Evolutionary conservation across 2,888 invertebrate species (phyloP).

Genomic region (Cephus pulcher): DNA sequence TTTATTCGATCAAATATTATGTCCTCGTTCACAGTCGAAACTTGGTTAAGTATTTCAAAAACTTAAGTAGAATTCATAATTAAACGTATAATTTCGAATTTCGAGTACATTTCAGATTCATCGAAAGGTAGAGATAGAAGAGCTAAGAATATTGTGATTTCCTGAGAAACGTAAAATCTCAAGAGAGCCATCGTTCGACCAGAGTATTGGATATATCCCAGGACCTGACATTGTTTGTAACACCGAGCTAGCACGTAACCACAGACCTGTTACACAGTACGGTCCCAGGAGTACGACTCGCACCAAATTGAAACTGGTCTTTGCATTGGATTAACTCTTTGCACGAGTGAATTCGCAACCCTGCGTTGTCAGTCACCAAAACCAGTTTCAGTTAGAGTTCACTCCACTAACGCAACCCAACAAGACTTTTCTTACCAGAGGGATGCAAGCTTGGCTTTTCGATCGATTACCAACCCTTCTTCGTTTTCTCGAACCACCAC

Average conservation of each 20-base stretch:
- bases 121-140: no score
- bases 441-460: not conserved
- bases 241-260: slow-evolving; percentile 36
- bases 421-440: not conserved
- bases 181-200: slow-evolving; percentile 50
- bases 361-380: slow-evolving; percentile 21
- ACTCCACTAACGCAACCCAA: not conserved
- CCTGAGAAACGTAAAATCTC: slow-evolving; percentile 50
- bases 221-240: slow-evolving; percentile 38
- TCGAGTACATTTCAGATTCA: no score
- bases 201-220: slow-evolving; percentile 42
- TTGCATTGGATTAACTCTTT: slow-evolving; percentile 60
- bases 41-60: no score
- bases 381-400: slow-evolving; percentile 1
- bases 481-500: not conserved
- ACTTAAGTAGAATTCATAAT: no score
- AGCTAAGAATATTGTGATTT: slow-evolving; percentile 42
- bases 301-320: slow-evolving; percentile 61
- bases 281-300: slow-evolving; percentile 49
- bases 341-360: slow-evolving; percentile 34
- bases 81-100: no score
- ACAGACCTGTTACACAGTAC: slow-evolving; percentile 31
- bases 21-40: no score
- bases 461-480: not conserved
- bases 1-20: no score